Base-by-base conservation (phyloP, 1,140 invertebrate species). In the Calliphora vicina region DNA sequence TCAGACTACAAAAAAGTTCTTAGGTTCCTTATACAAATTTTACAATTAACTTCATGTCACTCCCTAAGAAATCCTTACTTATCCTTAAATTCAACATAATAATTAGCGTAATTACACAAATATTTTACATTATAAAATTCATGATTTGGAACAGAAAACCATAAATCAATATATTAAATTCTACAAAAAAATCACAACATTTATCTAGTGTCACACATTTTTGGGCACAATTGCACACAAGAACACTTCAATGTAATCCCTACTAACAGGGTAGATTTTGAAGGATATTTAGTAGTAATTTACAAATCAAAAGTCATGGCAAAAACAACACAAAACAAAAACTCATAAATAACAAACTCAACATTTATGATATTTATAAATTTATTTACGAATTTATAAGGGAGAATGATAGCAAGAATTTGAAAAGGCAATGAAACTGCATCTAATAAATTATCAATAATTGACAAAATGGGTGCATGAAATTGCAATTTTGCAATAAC, bases 401-500 rank as follows among this genome's bases (percentile, higher is more conserved):
- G 35, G 17, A 50, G 15, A 15, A 50, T 50, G 12, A 50, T 50
- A 3, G 4, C 13, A n/a, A 50, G 15, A 13, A 13, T 12, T 50
- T 12, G 45, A n/a, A 0, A 50, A 50, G 17, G 17, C 17, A 50
- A 50, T 8, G 72, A 27, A 74, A 74, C 26, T 74, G 72, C 72
- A 74, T 2, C 72, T n/a, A 74, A 74, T 74, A 74, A 74, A 74
- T 74, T 74, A 74, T 35, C n/a, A 35, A 29, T 5, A 74, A 74
- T 74, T 23, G 13, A 17, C 17, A 73, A 73, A 74, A 74, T n/a
- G 26, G 23, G 72, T 12, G 72, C 72, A 74, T 74, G 72, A 74
- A 74, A 74, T 74, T 74, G 72, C 72, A 74, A 35, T 74, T 74
- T 26, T 35, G 72, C 72, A 74, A 74, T 74, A 74, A 74, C 27